A percentile compares a stretch with the other conserved stretches of the same genome.
These are phyloP conservation scores for Acestrorhynchus altus DNA, from an alignment of 2,797 vertebrate genomes.

Conservation along the genomic window DNA sequence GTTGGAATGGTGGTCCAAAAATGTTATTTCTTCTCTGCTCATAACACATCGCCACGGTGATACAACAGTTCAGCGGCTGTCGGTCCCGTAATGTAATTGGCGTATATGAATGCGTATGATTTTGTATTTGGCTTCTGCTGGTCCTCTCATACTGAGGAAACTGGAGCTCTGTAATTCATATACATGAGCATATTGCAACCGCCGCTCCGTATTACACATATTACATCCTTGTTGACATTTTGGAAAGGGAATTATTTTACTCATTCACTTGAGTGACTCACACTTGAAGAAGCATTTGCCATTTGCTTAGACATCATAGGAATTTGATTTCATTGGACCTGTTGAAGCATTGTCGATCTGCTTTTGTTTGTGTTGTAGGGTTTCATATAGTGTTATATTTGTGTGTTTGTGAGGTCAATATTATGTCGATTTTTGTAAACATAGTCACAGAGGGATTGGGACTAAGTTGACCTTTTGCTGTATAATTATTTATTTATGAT, in stretches of 20 bases:
- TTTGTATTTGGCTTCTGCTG: neutral
- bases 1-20: neutral
- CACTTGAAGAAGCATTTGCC: neutral
- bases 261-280: neutral
- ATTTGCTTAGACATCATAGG: neutral
- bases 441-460: constrained; percentile 1
- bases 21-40: neutral
- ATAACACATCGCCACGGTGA: neutral
- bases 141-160: constrained; percentile 4
- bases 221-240: constrained; percentile 7
- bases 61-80: neutral
- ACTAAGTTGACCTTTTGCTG: neutral
- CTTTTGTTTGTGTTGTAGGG: neutral
- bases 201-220: constrained; percentile 2
- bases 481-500: constrained; percentile 7
- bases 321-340: neutral
- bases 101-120: neutral
- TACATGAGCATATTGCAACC: neutral
- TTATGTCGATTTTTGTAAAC: constrained; percentile 1
- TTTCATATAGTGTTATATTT: neutral
- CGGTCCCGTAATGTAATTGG: neutral
- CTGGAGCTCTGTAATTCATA: neutral
- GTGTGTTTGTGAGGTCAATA: neutral
- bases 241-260: neutral
- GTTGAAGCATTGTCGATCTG: neutral